Evolutionary conservation across 2,797 vertebrate genomes (phyloP).

Genomic region (Argya squamiceps): DNA sequence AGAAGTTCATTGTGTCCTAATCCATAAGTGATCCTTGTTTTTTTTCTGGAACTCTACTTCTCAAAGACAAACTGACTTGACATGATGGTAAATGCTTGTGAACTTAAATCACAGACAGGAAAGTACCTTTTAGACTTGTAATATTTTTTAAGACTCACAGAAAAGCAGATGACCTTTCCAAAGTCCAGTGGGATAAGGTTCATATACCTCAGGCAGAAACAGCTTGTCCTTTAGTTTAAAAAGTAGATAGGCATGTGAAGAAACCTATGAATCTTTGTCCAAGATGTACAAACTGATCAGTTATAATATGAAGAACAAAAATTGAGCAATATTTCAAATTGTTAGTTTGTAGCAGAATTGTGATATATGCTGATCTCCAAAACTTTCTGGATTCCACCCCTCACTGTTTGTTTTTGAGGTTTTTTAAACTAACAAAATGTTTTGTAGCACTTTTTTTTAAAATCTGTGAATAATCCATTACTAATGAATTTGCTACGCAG

Average conservation of each 20-base stretch:
- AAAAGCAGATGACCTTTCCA: constrained; percentile 17
- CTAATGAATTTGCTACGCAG: not conserved
- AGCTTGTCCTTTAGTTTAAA: not conserved
- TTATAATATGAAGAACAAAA: not conserved
- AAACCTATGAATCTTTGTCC: not conserved
- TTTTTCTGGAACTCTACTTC: not conserved
- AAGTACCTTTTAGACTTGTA: constrained; percentile 20
- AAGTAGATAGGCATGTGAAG: not conserved
- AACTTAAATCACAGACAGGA: constrained; percentile 27
- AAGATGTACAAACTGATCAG: not conserved
- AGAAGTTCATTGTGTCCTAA: constrained; percentile 22
- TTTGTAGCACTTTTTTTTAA: not conserved
- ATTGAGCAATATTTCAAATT: not conserved
- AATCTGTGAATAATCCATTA: not conserved
- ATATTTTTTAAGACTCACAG: not conserved
- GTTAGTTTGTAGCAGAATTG: not conserved
- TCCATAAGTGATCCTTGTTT: not conserved
- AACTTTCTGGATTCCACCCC: not conserved
- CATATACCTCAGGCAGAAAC: not conserved
- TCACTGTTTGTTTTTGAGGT: not conserved
- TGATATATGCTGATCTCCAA: not conserved
- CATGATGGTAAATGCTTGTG: not conserved
- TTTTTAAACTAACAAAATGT: not conserved
- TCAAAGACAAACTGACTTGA: not conserved
- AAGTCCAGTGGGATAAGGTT: not conserved